These are phyloP conservation scores for Mesochorus sp. DNA, from an alignment of 2,888 invertebrate species.

Conservation along the genomic window DNA sequence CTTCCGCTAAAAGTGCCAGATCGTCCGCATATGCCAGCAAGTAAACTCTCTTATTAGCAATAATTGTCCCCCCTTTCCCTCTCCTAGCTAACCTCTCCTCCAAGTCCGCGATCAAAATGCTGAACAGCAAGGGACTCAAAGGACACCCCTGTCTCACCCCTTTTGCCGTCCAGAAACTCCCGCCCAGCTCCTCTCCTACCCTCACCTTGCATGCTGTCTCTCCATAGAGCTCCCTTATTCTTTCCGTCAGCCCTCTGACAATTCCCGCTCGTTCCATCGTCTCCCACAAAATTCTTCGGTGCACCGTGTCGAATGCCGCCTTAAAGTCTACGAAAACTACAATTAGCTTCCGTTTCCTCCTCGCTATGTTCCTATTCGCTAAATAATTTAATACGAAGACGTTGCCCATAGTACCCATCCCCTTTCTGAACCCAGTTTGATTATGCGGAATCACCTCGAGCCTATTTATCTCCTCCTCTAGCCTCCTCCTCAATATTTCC, in stretches of 20 bases:
- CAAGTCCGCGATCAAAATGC: conserved; percentile 44
- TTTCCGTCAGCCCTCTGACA: too few relatives aligned
- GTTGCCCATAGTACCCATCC: neutral
- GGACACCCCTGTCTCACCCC: conserved; percentile 61
- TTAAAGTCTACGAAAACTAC: neutral
- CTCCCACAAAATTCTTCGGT: neutral
- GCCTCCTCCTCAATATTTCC: neutral
- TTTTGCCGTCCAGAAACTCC: conserved; percentile 44
- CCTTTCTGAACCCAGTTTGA: neutral
- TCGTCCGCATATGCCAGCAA: too few relatives aligned
- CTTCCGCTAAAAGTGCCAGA: too few relatives aligned
- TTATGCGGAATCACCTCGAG: neutral
- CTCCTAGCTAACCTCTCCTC: conserved; percentile 15
- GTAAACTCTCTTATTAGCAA: neutral
- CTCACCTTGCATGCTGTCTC: neutral
- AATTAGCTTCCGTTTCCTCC: neutral
- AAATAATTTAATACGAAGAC: neutral
- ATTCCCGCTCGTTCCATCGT: too few relatives aligned
- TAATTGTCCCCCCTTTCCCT: conserved; percentile 7
- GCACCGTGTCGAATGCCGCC: conserved; percentile 6
- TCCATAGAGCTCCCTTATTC: too few relatives aligned
- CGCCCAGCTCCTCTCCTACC: neutral
- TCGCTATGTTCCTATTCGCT: neutral
- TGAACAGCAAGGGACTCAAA: conserved; percentile 50
- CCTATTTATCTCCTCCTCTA: neutral